Base-by-base conservation (phyloP, 1,140 invertebrate species). In the Forficula auricularia region DNA sequence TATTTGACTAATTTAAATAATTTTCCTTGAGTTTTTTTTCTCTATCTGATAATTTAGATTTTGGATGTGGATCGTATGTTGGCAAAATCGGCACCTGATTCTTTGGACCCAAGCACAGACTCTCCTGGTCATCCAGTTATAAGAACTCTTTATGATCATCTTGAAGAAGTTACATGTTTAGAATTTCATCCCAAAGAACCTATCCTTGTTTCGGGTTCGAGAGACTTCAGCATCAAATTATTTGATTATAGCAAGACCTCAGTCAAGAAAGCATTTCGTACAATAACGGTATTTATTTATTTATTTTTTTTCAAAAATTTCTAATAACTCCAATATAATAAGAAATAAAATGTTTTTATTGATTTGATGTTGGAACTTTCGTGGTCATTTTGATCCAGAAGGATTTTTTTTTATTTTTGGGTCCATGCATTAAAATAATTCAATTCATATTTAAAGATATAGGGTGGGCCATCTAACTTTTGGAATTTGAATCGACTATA, bases 161-260 rank as follows among this genome's bases (percentile, higher is more conserved):
- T 87, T 36, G 91, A 95, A 64, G 95, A 98, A 70, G 92, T 98
- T 0, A 95, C 90, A 0, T 87, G 82, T 52, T 60, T 98, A 14
- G 89, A 95, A 53, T 99, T 99, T 65, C 95, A 98, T 66, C 95
- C 95, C 0, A 72, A 76, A 35, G 83, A 88, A 52, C 85, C 89
- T 47, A 82, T 98, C 52, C 67, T 98, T 15, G 83, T 85, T 0
- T 97, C 91, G 6, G 95, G 92, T 0, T 91, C 88, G 32, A 72
- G 79, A 40, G 95, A 98, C 60, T 86, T 79, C 54, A 90, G 86
- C 3, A 77, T 98, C 18, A 92, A 97, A 59, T 68, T 98, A 14
- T 98, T 98, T 63, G 95, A 98, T 58, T 98, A 87, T 52, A 91
- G 89, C 15, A 98, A 98, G 66, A 86, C 92, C 0, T 94, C 91